Evolutionary conservation across 2,797 vertebrate genomes (phyloP).

Genomic region (Myotis pilosus): DNA sequence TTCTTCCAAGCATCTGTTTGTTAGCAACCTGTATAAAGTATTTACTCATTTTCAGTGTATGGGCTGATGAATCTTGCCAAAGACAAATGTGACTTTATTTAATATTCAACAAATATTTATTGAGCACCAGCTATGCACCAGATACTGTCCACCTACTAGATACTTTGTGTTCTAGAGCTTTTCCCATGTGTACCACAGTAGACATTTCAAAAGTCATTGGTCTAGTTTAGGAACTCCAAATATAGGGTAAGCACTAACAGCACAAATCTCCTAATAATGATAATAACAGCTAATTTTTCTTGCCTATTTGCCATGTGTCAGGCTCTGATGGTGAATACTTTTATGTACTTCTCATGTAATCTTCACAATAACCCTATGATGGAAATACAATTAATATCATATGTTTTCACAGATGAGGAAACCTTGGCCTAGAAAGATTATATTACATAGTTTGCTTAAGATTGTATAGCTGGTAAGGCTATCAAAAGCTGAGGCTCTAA

Average conservation of each 20-base stretch:
- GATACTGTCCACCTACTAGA: not conserved
- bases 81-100: not conserved
- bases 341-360: not conserved
- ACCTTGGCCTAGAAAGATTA: not conserved
- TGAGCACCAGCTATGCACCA: not conserved
- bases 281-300: not conserved
- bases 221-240: not conserved
- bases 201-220: not conserved
- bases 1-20: not conserved
- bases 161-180: conserved; percentile 1
- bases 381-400: not conserved
- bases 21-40: not conserved
- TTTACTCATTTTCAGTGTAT: not conserved
- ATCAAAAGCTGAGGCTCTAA: not conserved
- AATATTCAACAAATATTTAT: not conserved
- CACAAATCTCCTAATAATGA: not conserved
- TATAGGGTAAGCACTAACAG: not conserved
- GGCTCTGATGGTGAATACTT: conserved; percentile 8
- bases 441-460: not conserved
- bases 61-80: not conserved
- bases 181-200: not conserved
- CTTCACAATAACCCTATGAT: not conserved
- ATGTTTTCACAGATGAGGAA: not conserved
- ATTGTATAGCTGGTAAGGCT: not conserved
- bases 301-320: not conserved